phyloP scores from a whole-genome alignment of 2,888 invertebrate species.

The Hirtodrosophila duncani region DNA sequence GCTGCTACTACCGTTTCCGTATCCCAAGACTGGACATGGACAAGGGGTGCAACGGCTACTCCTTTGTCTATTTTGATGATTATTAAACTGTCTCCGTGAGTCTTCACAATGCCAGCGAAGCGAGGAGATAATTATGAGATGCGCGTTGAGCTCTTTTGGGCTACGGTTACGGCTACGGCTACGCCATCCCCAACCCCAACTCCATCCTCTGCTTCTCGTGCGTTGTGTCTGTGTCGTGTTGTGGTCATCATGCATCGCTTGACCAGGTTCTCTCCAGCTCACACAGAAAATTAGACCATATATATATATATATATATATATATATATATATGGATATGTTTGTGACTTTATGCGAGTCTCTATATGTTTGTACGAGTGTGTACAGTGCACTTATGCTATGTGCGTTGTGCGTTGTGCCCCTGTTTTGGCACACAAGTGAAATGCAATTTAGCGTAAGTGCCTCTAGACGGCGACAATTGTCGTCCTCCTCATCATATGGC shows the following conservation, averaged over 20 bases:
- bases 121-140: slow-evolving; percentile 72
- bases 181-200: too few species aligned
- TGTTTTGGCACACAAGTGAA: slow-evolving; percentile 55
- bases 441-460: slow-evolving; percentile 66
- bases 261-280: too few species aligned
- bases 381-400: slow-evolving; percentile 21
- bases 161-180: neutral
- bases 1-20: too few species aligned
- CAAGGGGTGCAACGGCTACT: neutral
- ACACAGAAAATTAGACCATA: too few species aligned
- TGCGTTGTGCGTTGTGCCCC: slow-evolving; percentile 13
- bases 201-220: too few species aligned
- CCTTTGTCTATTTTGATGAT: slow-evolving; percentile 42
- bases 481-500: slow-evolving; percentile 44
- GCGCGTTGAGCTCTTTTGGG: slow-evolving; percentile 52
- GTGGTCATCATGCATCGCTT: too few species aligned
- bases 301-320: too few species aligned
- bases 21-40: too few species aligned
- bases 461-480: slow-evolving; percentile 66
- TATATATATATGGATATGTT: too few species aligned
- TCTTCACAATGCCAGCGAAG: slow-evolving; percentile 62
- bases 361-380: slow-evolving; percentile 5
- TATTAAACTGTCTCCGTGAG: slow-evolving; percentile 68
- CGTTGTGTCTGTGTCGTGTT: too few species aligned
- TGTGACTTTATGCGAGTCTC: neutral